A percentile compares a stretch with the other conserved stretches of the same genome.
These are phyloP conservation scores for Spodoptera frugiperda DNA, from an alignment of 1,140 invertebrate genomes.

Conservation along the genomic window DNA sequence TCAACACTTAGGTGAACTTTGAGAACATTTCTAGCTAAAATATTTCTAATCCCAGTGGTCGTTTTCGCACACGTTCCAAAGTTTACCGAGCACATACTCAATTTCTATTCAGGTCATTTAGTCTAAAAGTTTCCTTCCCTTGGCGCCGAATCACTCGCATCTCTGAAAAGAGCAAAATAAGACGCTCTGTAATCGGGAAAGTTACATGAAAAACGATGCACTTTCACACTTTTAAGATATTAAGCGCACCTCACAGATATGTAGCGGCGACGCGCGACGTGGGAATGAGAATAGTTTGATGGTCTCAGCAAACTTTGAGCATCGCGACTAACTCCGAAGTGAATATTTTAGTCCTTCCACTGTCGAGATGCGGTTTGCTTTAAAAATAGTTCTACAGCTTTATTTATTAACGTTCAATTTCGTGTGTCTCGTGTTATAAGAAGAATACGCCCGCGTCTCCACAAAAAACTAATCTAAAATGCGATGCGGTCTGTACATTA, in stretches of 20 bases:
- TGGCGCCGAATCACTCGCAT: conserved; percentile 43
- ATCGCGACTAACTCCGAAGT: conserved; percentile 55
- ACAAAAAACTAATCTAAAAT: conserved; percentile 84
- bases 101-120: conserved; percentile 73
- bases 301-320: conserved; percentile 61
- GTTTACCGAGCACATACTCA: conserved; percentile 52
- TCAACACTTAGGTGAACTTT: conserved; percentile 10
- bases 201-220: conserved; percentile 61
- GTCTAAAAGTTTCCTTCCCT: conserved; percentile 71
- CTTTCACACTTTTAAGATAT: conserved; percentile 62
- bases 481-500: conserved; percentile 71
- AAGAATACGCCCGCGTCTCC: conserved; percentile 59
- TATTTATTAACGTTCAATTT: conserved; percentile 67
- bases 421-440: conserved; percentile 60
- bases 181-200: conserved; percentile 58
- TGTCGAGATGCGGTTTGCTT: conserved; percentile 31
- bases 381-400: conserved; percentile 54
- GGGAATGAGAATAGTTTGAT: conserved; percentile 62
- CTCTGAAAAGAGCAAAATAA: conserved; percentile 55
- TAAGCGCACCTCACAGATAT: conserved; percentile 55
- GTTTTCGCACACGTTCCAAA: conserved; percentile 46
- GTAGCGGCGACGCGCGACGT: conserved; percentile 60
- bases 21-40: conserved; percentile 23
- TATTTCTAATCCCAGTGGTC: conserved; percentile 50
- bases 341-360: conserved; percentile 61